Percentiles rank a stretch among this genome's conserved stretches.
Evolutionary conservation across 2,113 vertebrate genomes (phyloP).

Genomic region (Varanus komodoensis): DNA sequence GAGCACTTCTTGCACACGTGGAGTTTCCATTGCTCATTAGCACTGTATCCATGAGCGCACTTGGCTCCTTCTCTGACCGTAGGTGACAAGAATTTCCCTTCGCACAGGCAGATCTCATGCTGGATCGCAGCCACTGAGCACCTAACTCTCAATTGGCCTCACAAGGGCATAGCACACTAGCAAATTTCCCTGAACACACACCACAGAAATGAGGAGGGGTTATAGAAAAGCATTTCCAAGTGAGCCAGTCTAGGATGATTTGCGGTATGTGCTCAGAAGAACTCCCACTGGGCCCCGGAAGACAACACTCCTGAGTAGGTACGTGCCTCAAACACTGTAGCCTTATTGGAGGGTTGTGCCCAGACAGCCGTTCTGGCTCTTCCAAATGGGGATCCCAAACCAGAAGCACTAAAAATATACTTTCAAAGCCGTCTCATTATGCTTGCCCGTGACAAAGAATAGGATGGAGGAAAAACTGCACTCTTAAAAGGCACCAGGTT

Average conservation of each 20-base stretch:
- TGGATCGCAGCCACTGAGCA: not conserved
- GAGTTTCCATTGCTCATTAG: not conserved
- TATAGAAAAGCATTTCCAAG: not conserved
- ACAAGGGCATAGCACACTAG: not conserved
- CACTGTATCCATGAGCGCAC: not conserved
- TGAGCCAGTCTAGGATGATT: not conserved
- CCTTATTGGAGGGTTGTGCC: not conserved
- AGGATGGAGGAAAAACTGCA: not conserved
- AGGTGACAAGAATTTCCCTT: not conserved
- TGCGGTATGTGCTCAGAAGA: not conserved
- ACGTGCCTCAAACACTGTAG: not conserved
- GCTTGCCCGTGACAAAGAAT: not conserved
- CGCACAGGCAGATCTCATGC: not conserved
- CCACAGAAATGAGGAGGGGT: not conserved
- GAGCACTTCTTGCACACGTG: not conserved
- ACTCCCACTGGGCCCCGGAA: not conserved
- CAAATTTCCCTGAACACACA: not conserved
- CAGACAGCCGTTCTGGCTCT: not conserved
- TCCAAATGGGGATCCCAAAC: slow-evolving; percentile 7
- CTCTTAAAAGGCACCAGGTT: not conserved
- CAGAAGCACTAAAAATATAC: not conserved
- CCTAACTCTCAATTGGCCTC: not conserved
- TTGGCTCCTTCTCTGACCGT: not conserved
- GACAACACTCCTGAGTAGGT: too few species aligned
- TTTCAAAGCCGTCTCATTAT: not conserved